Conservation (phyloP, 2,113 vertebrate species). For the Hippocampus barbouri region DNA sequence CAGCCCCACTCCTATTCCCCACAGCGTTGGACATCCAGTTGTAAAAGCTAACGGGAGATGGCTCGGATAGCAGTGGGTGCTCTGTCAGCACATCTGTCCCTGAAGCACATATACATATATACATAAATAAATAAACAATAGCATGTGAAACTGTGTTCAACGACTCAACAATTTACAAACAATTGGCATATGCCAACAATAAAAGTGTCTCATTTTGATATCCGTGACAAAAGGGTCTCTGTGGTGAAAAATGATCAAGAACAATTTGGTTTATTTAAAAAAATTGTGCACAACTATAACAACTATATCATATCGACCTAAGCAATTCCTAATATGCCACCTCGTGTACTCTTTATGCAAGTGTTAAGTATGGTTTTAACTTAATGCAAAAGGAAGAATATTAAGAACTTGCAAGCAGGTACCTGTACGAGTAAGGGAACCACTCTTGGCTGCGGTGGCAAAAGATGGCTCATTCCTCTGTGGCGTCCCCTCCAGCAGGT, state of each 20-base stretch:
- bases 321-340: background rate
- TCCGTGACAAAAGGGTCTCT: background rate
- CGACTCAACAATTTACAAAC: background rate
- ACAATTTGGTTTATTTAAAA: background rate
- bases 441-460: conserved; percentile 78
- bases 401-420: background rate
- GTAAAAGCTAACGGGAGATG: conserved; percentile 95
- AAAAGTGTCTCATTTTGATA: background rate
- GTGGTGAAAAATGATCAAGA: background rate
- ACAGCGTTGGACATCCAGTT: conserved; percentile 99
- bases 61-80: conserved; percentile 91
- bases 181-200: background rate
- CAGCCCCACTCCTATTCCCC: conserved; percentile 83
- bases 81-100: conserved; percentile 90
- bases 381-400: background rate
- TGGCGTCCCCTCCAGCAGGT: conserved; percentile 92
- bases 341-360: background rate
- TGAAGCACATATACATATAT: conserved; percentile 34
- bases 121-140: background rate
- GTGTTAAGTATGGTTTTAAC: background rate
- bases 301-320: background rate
- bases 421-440: conserved; percentile 92
- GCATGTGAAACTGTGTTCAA: background rate
- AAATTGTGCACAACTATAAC: background rate
- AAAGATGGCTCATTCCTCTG: conserved; percentile 75